Conservation (phyloP, 2,888 invertebrate species). For the Dicycla oo region DNA sequence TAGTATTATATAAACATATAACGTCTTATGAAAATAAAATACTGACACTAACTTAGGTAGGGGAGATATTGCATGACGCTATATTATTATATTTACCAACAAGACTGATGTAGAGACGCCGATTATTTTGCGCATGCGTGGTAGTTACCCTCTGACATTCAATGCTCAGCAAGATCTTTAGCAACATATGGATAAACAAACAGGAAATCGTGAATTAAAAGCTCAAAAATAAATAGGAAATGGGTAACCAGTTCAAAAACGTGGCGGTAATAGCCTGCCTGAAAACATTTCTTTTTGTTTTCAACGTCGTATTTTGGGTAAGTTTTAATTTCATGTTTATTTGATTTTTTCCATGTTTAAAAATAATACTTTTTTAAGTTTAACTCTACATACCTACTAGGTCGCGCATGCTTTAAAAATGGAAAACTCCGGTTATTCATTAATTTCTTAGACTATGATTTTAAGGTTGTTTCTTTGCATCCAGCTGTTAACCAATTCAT, state of each 20-base stretch:
- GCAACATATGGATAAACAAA: slow-evolving; percentile 50
- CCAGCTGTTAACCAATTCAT: slow-evolving; percentile 26
- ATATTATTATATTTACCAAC: slow-evolving; percentile 8
- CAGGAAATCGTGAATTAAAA: slow-evolving; percentile 40
- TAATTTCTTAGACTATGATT: background rate
- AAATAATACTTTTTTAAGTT: background rate
- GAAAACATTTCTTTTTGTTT: slow-evolving; percentile 94
- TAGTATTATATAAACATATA: background rate
- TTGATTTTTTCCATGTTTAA: background rate
- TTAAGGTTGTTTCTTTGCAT: background rate
- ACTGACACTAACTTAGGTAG: background rate
- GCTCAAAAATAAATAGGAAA: slow-evolving; percentile 68
- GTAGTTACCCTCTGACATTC: slow-evolving; percentile 51
- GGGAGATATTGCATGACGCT: background rate
- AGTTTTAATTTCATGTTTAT: slow-evolving; percentile 76
- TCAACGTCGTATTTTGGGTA: slow-evolving; percentile 96
- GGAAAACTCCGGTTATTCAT: slow-evolving; percentile 1
- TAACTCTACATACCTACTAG: no score
- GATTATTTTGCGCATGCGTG: slow-evolving; percentile 82
- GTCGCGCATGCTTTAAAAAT: background rate
- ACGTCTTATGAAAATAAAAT: no score
- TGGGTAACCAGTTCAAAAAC: slow-evolving; percentile 94
- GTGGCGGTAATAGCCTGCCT: slow-evolving; percentile 94
- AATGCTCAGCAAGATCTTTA: slow-evolving; percentile 17
- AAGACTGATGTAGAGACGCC: slow-evolving; percentile 70